A percentile compares a stretch with the other conserved stretches of the same genome.
These are phyloP conservation scores for Piliocolobus tephrosceles DNA, from an alignment of 2,113 vertebrate genomes.

Conservation along the genomic window DNA sequence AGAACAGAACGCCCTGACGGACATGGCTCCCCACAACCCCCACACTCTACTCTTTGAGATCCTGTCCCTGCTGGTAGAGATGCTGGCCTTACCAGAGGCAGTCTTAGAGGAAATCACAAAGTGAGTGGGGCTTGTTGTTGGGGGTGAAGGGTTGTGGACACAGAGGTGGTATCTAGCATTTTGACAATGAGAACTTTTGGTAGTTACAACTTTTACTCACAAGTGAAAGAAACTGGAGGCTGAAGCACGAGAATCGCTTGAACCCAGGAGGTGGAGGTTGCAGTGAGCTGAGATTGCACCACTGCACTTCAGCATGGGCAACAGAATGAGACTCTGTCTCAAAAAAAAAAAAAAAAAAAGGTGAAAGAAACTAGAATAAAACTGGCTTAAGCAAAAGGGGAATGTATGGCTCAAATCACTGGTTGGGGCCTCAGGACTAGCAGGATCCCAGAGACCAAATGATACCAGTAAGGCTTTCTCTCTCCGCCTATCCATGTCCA, in stretches of 20 bases:
- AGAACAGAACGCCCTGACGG: constrained; percentile 60
- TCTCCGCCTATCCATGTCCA: not conserved
- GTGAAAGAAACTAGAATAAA: not conserved
- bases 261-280: too few relatives aligned
- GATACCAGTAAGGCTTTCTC: not conserved
- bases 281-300: too few relatives aligned
- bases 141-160: not conserved
- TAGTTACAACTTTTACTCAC: not conserved
- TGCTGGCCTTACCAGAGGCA: constrained; percentile 69
- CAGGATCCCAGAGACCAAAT: not conserved
- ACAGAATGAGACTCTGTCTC: too few relatives aligned
- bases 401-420: not conserved
- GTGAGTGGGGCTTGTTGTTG: constrained; percentile 44
- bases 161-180: not conserved
- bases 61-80: constrained; percentile 77
- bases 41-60: constrained; percentile 77
- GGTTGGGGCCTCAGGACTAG: not conserved
- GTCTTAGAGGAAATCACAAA: constrained; percentile 74
- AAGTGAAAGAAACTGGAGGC: not conserved
- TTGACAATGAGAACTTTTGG: not conserved
- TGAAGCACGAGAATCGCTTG: too few relatives aligned
- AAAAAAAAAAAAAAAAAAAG: not conserved
- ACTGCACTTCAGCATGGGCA: too few relatives aligned
- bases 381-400: not conserved
- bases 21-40: constrained; percentile 50